phyloP scores from a whole-genome alignment of 2,797 vertebrate species.

The Premnoplex brunnescens region DNA sequence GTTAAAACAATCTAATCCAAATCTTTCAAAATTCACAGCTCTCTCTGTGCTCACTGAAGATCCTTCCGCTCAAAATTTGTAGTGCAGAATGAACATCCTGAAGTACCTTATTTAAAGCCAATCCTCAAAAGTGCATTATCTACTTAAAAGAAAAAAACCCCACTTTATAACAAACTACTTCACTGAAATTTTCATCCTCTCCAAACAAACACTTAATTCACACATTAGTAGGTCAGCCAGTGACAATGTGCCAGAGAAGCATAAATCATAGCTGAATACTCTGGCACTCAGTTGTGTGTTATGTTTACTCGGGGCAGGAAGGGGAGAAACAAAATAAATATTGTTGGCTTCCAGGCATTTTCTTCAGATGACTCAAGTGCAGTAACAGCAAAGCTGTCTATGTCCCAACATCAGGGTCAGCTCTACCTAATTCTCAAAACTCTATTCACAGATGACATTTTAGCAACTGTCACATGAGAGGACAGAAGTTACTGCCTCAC shows the following conservation, averaged over 20 bases:
- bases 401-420: neutral
- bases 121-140: neutral
- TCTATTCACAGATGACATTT: neutral
- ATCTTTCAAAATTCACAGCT: neutral
- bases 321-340: neutral
- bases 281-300: neutral
- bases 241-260: neutral
- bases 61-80: neutral
- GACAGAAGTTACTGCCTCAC: neutral
- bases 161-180: neutral
- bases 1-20: neutral
- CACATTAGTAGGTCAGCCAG: neutral
- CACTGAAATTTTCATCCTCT: neutral
- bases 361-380: neutral
- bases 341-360: conserved; percentile 1
- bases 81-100: neutral
- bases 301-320: neutral
- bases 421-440: neutral
- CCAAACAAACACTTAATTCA: neutral
- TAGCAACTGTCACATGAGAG: neutral
- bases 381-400: neutral
- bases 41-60: neutral
- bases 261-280: conserved; percentile 12
- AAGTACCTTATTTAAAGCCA: neutral
- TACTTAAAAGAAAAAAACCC: neutral